Base-by-base conservation (phyloP, 2,888 invertebrate species). In the Adineta ricciae region DNA sequence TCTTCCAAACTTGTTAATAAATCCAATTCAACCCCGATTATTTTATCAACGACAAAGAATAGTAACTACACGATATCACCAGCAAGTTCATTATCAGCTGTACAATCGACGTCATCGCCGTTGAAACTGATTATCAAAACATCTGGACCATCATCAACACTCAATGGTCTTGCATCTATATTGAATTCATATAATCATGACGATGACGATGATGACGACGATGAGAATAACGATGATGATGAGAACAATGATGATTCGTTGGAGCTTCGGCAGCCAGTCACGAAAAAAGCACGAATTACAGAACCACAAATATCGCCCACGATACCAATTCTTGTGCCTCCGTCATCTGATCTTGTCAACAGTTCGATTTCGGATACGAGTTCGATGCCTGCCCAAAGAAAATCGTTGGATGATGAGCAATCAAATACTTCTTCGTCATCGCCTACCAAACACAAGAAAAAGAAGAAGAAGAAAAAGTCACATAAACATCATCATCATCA, bases 1-100 rank as follows among this genome's bases (percentile, higher is more conserved):
- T 64, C 64, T 64, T 64, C 64, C 32, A 64, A 64, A 64, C 64
- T 64, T 64, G 64, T 64, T 64, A 64, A 64, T 64, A 64, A 32
- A 64, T 1, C 32, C 14, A 64, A 64, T 32, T 32, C 64, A 32
- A 32, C 11, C 32, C 64, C 64, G 16, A 64, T 64, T 32, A n/a
- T 64, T 32, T 32, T 64, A 64, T 64, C 64, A 64, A 64, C 64
- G 27, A 64, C 64, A 64, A 64, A 64, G 27, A 73, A 73, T 73
- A 41, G 73, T 41, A 38, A 41, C 38, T 73, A 36, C 38, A 38
- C 41, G 2, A 38, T 38, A 38, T 73, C 73, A 24, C 36, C 73
- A 41, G 38, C 73, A 38, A 38, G 38, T 41, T 36, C 41, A 73
- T 38, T 41, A 73, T 73, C 73, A 38, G 38, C 73, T 73, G 73